Evolutionary conservation across 1,140 invertebrate genomes (phyloP).

Genomic region (Hylaeus anthracinus): DNA sequence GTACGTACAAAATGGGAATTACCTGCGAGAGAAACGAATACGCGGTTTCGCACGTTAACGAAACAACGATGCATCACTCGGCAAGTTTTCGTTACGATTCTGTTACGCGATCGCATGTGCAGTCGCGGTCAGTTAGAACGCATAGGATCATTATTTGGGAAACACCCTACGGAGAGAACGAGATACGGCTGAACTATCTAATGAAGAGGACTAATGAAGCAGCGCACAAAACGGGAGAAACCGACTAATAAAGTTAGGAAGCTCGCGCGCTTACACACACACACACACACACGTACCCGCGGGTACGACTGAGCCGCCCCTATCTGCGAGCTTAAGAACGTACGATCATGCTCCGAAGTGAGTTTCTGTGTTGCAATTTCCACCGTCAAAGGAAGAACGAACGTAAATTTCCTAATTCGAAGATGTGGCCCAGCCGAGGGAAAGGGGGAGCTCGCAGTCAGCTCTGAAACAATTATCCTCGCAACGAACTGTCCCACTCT

Average conservation of each 20-base stretch:
- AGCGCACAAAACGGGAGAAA: conserved; percentile 25
- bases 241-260: conserved; percentile 40
- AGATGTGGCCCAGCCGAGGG: not conserved
- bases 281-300: not conserved
- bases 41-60: conserved; percentile 1
- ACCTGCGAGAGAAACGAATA: not conserved
- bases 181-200: conserved; percentile 28
- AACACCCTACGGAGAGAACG: conserved; percentile 7
- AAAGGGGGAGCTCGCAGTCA: not conserved
- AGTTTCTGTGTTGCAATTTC: conserved; percentile 43
- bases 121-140: conserved; percentile 4
- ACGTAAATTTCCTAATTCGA: conserved; percentile 30
- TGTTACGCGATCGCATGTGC: conserved; percentile 13
- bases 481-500: too few species aligned
- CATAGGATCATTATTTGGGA: conserved; percentile 24
- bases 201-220: conserved; percentile 48
- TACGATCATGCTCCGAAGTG: conserved; percentile 1
- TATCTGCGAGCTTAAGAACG: conserved; percentile 31
- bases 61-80: not conserved
- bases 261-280: not conserved
- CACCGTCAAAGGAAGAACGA: conserved; percentile 22
- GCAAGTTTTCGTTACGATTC: not conserved
- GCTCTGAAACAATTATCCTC: not conserved
- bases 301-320: not conserved
- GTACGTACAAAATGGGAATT: not conserved